Conservation (phyloP, 1,140 invertebrate species). For the Wasmannia auropunctata region DNA sequence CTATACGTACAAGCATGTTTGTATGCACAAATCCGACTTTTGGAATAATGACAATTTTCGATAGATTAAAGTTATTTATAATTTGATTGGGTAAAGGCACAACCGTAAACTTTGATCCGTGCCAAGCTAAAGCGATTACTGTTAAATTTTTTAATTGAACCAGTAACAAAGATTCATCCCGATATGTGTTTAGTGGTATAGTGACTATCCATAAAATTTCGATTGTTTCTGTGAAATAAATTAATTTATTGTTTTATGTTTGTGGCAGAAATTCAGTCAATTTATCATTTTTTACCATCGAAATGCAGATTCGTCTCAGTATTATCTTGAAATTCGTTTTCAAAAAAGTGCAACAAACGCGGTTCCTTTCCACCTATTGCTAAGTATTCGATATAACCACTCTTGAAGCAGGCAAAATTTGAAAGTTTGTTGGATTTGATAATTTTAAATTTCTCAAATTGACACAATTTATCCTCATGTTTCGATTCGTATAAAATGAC, state of each 20-base stretch:
- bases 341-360: conserved; percentile 67
- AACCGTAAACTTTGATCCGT: conserved; percentile 66
- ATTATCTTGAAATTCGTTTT: conserved; percentile 67
- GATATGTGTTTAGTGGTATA: conserved; percentile 76
- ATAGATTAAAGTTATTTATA: conserved; percentile 72
- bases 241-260: neutral
- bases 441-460: neutral
- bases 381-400: conserved; percentile 74
- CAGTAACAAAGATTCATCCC: conserved; percentile 78
- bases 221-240: conserved; percentile 64
- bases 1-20: conserved; percentile 71
- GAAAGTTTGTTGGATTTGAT: conserved; percentile 66
- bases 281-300: conserved; percentile 41
- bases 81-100: conserved; percentile 61
- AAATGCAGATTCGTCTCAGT: conserved; percentile 55
- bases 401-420: conserved; percentile 77
- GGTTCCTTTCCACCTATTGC: conserved; percentile 70
- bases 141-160: conserved; percentile 74
- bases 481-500: conserved; percentile 72
- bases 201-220: conserved; percentile 72
- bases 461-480: conserved; percentile 25
- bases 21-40: conserved; percentile 74
- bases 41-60: conserved; percentile 70
- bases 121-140: conserved; percentile 72
- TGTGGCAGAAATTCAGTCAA: neutral